Conservation (phyloP, 2,797 vertebrate genomes). For the Triplophysa yarkandensis region DNA sequence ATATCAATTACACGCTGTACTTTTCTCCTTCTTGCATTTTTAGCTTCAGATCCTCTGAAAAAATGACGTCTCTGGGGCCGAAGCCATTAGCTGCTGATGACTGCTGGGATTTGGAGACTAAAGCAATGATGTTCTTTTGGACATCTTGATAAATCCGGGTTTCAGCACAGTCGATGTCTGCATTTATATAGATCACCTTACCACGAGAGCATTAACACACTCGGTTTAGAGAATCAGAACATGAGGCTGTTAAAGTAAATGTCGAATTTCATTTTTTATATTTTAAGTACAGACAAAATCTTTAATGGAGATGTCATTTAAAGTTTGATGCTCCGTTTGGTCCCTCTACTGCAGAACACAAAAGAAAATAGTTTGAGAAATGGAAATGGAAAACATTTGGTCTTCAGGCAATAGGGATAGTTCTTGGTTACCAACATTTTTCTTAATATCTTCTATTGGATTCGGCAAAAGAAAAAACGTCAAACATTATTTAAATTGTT, state of each 20-base stretch:
- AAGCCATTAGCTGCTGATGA: conserved; percentile 54
- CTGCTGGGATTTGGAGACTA: conserved; percentile 51
- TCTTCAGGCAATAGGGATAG: too few species aligned
- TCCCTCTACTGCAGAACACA: too few species aligned
- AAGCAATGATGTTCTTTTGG: conserved; percentile 45
- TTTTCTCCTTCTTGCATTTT: conserved; percentile 25
- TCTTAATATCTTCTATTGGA: too few species aligned
- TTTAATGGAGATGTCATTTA: too few species aligned
- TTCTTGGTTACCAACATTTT: too few species aligned
- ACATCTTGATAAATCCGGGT: conserved; percentile 54
- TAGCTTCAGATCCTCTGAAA: conserved; percentile 24
- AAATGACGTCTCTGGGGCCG: conserved; percentile 40
- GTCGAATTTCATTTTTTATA: background rate
- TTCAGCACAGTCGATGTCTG: conserved; percentile 34
- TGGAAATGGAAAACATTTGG: too few species aligned
- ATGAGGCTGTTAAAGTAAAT: conserved; percentile 32
- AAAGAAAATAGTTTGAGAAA: too few species aligned
- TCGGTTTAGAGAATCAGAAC: conserved; percentile 48
- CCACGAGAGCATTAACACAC: conserved; percentile 38
- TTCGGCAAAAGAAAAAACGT: too few species aligned
- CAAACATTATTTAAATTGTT: too few species aligned
- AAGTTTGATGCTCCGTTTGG: too few species aligned
- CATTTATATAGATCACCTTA: conserved; percentile 54
- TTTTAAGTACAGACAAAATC: too few species aligned
- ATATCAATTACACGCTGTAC: background rate